A percentile compares a stretch with the other conserved stretches of the same genome.
Evolutionary conservation across 1,140 invertebrate species (phyloP).

Genomic region (Drosophila ambigua): DNA sequence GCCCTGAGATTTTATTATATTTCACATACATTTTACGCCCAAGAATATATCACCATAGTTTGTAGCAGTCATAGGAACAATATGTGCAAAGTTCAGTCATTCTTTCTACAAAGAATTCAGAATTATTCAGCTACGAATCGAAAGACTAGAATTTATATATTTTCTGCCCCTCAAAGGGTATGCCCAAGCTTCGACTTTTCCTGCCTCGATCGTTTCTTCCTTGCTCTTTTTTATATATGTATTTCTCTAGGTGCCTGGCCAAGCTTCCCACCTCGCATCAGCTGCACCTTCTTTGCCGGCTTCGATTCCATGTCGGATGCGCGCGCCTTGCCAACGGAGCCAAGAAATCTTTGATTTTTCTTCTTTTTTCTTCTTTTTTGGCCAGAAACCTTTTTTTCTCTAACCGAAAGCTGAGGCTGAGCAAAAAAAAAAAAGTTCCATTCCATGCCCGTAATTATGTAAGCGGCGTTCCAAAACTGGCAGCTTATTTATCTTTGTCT

Average conservation of each 20-base stretch:
- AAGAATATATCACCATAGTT: no score
- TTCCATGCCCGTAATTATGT: slow-evolving; percentile 70
- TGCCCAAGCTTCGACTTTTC: not conserved
- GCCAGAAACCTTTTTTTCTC: slow-evolving; percentile 36
- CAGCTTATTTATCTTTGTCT: slow-evolving; percentile 80
- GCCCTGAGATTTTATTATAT: no score
- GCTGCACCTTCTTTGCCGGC: slow-evolving; percentile 68
- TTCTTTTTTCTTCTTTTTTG: not conserved
- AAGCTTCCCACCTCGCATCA: slow-evolving; percentile 55
- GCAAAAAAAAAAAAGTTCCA: slow-evolving; percentile 35
- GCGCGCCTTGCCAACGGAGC: slow-evolving; percentile 58
- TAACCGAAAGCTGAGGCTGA: no score
- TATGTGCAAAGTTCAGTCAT: no score
- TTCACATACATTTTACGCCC: no score
- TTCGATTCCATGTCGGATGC: slow-evolving; percentile 59
- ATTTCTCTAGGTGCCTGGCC: slow-evolving; percentile 26
- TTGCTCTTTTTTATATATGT: slow-evolving; percentile 29
- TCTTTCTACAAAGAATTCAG: no score
- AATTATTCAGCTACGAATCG: no score
- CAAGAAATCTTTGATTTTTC: slow-evolving; percentile 26
- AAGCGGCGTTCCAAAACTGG: slow-evolving; percentile 76
- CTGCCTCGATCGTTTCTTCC: not conserved
- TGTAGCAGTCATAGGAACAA: no score
- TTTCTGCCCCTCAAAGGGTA: no score
- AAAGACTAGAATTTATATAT: no score